phyloP scores from a whole-genome alignment of 2,113 vertebrate species.

The Machaerirhynchus nigripectus region DNA sequence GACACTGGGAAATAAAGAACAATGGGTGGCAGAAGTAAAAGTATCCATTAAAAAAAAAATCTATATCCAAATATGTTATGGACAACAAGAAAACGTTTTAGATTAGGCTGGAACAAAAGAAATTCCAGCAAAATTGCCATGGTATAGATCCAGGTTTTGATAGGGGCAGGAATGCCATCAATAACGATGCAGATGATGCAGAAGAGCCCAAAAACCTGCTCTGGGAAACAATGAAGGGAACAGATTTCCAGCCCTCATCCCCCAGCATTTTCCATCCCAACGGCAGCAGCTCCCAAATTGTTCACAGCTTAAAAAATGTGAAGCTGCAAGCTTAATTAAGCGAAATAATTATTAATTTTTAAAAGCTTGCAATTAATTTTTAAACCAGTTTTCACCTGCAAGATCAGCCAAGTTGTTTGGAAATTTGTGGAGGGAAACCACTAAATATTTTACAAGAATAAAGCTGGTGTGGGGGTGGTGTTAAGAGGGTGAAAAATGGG shows the following conservation, averaged over 20 bases:
- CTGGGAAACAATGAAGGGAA: not conserved
- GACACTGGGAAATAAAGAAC: constrained; percentile 18
- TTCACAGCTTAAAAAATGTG: not conserved
- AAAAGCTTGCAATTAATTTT: constrained; percentile 54
- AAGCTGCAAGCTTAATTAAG: constrained; percentile 38
- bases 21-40: not conserved
- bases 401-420: not conserved
- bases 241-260: not conserved
- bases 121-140: not conserved
- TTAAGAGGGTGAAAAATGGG: not conserved
- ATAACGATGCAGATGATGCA: not conserved
- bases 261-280: not conserved
- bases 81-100: constrained; percentile 11
- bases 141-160: not conserved
- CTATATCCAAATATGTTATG: constrained; percentile 12
- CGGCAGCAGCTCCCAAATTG: not conserved
- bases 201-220: not conserved
- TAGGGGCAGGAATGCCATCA: not conserved
- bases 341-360: constrained; percentile 63
- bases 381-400: not conserved
- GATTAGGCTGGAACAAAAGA: constrained; percentile 3
- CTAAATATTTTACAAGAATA: constrained; percentile 39
- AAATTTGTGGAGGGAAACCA: not conserved
- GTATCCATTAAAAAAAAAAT: constrained; percentile 20
- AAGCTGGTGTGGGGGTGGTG: rapidly evolving